Evolutionary conservation across 2,113 vertebrate species (phyloP).

Genomic region (Naja naja): DNA sequence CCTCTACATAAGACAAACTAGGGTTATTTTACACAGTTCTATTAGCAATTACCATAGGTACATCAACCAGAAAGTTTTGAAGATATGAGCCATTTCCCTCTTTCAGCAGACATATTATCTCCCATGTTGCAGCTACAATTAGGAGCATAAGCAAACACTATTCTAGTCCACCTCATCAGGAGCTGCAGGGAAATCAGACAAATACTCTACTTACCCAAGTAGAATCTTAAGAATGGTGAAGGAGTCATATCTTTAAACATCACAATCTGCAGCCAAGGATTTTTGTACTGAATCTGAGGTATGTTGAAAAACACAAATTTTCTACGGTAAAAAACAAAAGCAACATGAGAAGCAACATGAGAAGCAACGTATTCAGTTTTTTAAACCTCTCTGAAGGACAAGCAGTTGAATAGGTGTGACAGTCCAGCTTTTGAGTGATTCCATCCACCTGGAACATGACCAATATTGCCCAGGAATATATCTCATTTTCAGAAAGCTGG

Average conservation of each 20-base stretch:
- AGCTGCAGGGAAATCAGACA: neutral
- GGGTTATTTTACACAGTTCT: neutral
- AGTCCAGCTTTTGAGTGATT: neutral
- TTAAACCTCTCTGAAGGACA: neutral
- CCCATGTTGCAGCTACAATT: neutral
- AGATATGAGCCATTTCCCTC: neutral
- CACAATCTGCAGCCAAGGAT: conserved; percentile 92
- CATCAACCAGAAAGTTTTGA: neutral
- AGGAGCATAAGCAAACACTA: too few species aligned
- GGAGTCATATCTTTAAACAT: conserved; percentile 96
- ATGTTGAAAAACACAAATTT: conserved; percentile 95
- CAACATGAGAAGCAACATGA: neutral
- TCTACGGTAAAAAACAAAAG: conserved; percentile 67
- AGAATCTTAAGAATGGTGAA: conserved; percentile 89
- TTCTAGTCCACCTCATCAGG: neutral
- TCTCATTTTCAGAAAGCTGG: neutral
- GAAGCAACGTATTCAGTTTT: neutral
- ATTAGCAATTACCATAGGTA: neutral
- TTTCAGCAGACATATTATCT: neutral
- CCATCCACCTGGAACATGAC: neutral
- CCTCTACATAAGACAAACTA: neutral
- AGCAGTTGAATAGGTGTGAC: neutral
- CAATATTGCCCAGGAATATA: neutral
- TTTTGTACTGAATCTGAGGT: conserved; percentile 96
- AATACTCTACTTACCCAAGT: conserved; percentile 78